These are phyloP conservation scores for Acromyrmex echinatior DNA, from an alignment of 1,140 invertebrate species.

Conservation along the genomic window DNA sequence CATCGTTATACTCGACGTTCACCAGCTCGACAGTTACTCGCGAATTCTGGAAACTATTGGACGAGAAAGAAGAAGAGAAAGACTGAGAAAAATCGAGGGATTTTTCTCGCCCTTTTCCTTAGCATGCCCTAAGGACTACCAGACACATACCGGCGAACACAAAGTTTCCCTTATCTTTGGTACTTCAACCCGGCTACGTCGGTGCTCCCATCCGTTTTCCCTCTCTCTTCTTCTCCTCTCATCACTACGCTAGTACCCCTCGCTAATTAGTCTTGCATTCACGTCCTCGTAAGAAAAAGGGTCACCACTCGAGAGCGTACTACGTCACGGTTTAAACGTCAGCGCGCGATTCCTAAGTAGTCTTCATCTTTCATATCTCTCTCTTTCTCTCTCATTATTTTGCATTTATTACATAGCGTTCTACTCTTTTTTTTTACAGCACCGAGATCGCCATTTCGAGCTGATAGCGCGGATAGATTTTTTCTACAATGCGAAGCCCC, in stretches of 20 bases:
- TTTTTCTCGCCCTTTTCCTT: constrained; percentile 25
- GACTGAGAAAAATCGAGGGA: neutral
- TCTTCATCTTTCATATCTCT: neutral
- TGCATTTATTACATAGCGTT: neutral
- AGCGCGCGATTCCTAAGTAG: constrained; percentile 26
- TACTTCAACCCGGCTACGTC: neutral
- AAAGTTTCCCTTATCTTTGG: constrained; percentile 25
- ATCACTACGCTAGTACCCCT: neutral
- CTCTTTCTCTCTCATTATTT: neutral
- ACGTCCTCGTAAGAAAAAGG: neutral
- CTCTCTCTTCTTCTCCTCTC: neutral
- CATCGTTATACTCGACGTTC: neutral
- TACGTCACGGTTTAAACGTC: constrained; percentile 54
- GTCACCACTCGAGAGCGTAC: neutral
- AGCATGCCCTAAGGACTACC: neutral
- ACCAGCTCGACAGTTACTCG: constrained; percentile 15
- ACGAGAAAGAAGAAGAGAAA: neutral
- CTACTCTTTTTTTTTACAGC: neutral
- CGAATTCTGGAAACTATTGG: neutral
- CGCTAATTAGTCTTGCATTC: constrained; percentile 62
- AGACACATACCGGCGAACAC: too few species aligned
- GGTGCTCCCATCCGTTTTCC: neutral
- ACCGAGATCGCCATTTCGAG: constrained; percentile 30
- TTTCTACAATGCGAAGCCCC: too few species aligned
- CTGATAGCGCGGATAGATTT: constrained; percentile 5